Evolutionary conservation across 2,888 invertebrate species (phyloP).

Genomic region (Fragum whitleyi): DNA sequence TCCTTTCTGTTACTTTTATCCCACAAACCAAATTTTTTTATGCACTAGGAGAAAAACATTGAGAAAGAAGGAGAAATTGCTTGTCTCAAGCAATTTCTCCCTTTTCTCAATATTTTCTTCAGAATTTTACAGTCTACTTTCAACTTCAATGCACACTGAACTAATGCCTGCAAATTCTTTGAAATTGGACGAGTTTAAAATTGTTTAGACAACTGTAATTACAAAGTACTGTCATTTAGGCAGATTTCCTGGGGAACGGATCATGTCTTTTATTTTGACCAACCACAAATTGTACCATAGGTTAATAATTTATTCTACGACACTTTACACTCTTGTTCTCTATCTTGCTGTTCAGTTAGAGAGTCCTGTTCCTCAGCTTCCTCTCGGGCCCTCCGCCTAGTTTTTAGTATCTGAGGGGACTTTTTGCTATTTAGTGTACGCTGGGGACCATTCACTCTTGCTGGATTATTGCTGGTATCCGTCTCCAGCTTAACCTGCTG

Average conservation of each 20-base stretch:
- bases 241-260: no score
- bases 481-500: conserved; percentile 5
- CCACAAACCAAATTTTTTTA: no score
- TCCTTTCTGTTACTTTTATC: no score
- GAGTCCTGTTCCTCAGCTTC: conserved; percentile 23
- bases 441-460: conserved; percentile 39
- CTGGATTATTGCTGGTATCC: neutral
- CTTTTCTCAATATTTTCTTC: neutral
- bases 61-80: neutral
- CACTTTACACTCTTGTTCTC: conserved; percentile 50
- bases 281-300: neutral
- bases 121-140: no score
- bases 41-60: no score
- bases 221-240: no score
- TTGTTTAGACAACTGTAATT: no score
- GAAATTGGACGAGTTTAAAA: neutral
- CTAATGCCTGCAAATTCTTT: neutral
- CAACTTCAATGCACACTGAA: no score
- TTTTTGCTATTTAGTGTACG: conserved; percentile 47
- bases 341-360: conserved; percentile 23
- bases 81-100: neutral
- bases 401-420: conserved; percentile 39
- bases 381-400: conserved; percentile 27
- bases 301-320: conserved; percentile 17
- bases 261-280: no score